Percentiles rank a stretch among this genome's conserved stretches.
Conservation (phyloP, 2,888 invertebrate species). For the Frankliniella fusca region DNA sequence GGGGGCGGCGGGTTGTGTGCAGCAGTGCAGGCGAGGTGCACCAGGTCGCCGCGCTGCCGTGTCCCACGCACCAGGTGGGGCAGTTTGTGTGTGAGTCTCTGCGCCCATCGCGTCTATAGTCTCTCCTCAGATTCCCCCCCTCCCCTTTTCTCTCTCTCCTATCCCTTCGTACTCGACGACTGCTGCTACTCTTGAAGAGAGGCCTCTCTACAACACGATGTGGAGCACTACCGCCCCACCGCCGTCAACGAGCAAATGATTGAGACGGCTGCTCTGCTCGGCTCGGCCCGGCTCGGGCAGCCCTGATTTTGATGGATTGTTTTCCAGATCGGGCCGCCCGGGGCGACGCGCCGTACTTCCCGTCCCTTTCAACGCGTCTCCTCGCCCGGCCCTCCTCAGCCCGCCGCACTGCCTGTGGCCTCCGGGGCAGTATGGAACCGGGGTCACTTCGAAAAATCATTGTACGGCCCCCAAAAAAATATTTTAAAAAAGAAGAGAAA, state of each 20-base stretch:
- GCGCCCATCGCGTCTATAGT: background rate
- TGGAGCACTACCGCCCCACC: background rate
- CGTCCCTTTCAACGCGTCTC: background rate
- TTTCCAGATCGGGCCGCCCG: slow-evolving; percentile 1
- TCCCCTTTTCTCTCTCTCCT: background rate
- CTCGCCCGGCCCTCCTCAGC: background rate
- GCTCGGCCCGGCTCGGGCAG: background rate
- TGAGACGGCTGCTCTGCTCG: background rate
- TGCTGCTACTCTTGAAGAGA: background rate
- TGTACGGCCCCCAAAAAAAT: no score
- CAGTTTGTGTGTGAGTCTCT: background rate
- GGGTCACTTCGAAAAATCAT: no score
- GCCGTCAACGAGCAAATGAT: slow-evolving; percentile 19
- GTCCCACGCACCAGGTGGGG: no score
- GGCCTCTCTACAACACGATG: background rate
- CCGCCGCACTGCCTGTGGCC: no score
- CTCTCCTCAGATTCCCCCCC: background rate
- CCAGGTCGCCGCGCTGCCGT: background rate
- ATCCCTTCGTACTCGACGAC: background rate
- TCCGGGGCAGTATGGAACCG: no score
- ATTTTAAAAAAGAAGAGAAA: no score
- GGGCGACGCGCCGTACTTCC: slow-evolving; percentile 13
- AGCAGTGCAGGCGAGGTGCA: background rate
- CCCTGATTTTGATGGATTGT: slow-evolving; percentile 25
- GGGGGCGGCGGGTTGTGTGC: background rate